These are phyloP conservation scores for Columba livia DNA, from an alignment of 2,113 vertebrate species.

Conservation along the genomic window DNA sequence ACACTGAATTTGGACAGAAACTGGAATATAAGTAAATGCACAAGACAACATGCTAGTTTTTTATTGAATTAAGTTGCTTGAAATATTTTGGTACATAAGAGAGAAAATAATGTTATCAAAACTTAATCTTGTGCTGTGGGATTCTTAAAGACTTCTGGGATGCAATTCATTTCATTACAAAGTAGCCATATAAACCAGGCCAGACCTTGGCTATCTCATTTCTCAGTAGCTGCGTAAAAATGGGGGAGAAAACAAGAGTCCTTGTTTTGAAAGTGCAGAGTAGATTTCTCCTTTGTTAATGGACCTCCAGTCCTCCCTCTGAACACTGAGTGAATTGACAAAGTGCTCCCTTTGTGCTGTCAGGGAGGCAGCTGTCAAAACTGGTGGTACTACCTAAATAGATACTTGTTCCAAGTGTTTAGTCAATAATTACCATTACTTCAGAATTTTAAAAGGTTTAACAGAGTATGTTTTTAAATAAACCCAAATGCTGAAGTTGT, in stretches of 20 bases:
- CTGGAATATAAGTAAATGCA: background rate
- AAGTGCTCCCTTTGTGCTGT: constrained; percentile 30
- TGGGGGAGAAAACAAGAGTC: background rate
- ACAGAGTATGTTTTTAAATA: background rate
- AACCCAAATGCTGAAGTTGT: background rate
- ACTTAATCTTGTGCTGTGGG: background rate
- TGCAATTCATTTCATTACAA: background rate
- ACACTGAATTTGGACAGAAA: background rate
- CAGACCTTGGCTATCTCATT: background rate
- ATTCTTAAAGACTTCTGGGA: background rate
- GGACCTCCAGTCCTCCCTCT: background rate
- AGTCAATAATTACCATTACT: background rate
- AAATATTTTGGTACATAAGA: background rate
- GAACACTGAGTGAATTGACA: background rate
- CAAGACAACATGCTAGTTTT: background rate
- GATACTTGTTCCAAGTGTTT: background rate
- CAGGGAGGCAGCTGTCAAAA: constrained; percentile 24
- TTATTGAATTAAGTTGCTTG: background rate
- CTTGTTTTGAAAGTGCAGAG: background rate
- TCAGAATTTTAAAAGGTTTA: background rate
- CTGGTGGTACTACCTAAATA: background rate
- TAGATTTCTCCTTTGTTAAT: constrained; percentile 9
- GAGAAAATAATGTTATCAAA: background rate
- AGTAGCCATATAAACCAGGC: background rate
- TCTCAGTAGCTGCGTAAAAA: background rate